A percentile compares a stretch with the other conserved stretches of the same genome.
phyloP scores from a whole-genome alignment of 92 coral and sea anemone species.

The Heteractis magnifica region DNA sequence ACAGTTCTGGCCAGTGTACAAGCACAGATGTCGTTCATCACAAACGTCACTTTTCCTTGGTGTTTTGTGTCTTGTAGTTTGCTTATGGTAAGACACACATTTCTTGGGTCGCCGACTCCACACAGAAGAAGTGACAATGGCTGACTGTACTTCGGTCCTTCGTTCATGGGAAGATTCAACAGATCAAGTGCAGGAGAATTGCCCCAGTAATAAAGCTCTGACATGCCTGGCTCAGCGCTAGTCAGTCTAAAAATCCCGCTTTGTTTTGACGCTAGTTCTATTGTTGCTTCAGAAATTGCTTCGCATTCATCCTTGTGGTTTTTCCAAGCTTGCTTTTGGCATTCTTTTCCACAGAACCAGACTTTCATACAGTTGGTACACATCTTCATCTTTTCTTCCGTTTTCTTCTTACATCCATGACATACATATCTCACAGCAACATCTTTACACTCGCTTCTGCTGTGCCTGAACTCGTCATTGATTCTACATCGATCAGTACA shows the following conservation, averaged over 20 bases:
- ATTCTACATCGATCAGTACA: slow-evolving; percentile 57
- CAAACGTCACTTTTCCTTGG: slow-evolving; percentile 46
- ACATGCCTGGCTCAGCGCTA: not conserved
- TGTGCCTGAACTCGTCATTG: slow-evolving; percentile 55
- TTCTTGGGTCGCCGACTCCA: slow-evolving; percentile 81
- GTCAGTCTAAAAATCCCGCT: not conserved
- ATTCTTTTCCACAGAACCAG: slow-evolving; percentile 28
- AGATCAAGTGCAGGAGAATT: slow-evolving; percentile 73
- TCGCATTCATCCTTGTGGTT: slow-evolving; percentile 35
- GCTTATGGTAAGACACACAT: slow-evolving; percentile 54
- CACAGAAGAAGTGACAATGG: slow-evolving; percentile 56
- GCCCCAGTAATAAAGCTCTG: slow-evolving; percentile 66
- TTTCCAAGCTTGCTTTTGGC: slow-evolving; percentile 28
- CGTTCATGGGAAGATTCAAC: slow-evolving; percentile 69
- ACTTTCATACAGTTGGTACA: slow-evolving; percentile 31
- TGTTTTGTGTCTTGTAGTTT: slow-evolving; percentile 45
- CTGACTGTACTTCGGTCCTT: slow-evolving; percentile 52
- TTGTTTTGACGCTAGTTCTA: not conserved
- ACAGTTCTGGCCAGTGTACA: slow-evolving; percentile 75
- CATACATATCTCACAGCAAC: slow-evolving; percentile 32
- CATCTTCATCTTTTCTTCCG: slow-evolving; percentile 22
- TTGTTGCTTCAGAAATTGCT: not conserved
- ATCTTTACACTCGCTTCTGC: slow-evolving; percentile 34
- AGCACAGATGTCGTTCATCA: slow-evolving; percentile 61
- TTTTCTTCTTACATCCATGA: slow-evolving; percentile 29